A percentile compares a stretch with the other conserved stretches of the same genome.
Conservation (phyloP, 2,797 vertebrate species). For the Cottoperca gobio region DNA sequence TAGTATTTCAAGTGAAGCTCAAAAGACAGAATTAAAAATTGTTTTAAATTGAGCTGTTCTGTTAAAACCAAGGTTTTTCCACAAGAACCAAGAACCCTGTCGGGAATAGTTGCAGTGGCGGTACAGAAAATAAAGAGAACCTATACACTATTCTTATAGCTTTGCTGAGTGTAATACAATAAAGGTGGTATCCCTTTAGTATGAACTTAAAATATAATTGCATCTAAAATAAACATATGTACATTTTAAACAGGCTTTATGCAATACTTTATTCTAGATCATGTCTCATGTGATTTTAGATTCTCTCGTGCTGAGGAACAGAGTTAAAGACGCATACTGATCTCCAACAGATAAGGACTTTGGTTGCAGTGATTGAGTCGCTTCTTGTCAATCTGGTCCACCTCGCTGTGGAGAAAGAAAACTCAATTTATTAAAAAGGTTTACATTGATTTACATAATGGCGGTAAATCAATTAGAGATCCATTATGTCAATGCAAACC, state of each 20-base stretch:
- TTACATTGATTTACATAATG: no score
- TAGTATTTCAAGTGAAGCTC: constrained; percentile 6
- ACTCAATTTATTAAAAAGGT: background rate
- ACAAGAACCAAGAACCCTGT: no score
- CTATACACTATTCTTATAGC: background rate
- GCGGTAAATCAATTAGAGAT: background rate
- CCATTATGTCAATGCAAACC: background rate
- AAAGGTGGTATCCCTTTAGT: constrained; percentile 6
- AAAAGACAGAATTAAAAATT: constrained; percentile 3
- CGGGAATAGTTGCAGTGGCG: background rate
- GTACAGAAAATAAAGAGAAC: constrained; percentile 5
- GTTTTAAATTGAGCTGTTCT: no score
- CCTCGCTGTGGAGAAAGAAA: constrained; percentile 77
- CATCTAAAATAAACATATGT: constrained; percentile 72
- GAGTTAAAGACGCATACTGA: constrained; percentile 53
- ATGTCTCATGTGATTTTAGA: constrained; percentile 55
- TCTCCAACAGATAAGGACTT: constrained; percentile 65
- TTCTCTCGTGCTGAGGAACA: constrained; percentile 61
- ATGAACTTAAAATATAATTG: constrained; percentile 44
- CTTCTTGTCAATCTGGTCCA: constrained; percentile 82
- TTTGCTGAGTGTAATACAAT: constrained; percentile 34
- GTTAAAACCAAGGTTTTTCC: no score
- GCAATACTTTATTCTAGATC: constrained; percentile 71
- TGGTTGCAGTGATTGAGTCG: constrained; percentile 40
- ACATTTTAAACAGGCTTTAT: constrained; percentile 73